These are phyloP conservation scores for Oncopeltus fasciatus DNA, from an alignment of 1,140 invertebrate species.

Conservation along the genomic window DNA sequence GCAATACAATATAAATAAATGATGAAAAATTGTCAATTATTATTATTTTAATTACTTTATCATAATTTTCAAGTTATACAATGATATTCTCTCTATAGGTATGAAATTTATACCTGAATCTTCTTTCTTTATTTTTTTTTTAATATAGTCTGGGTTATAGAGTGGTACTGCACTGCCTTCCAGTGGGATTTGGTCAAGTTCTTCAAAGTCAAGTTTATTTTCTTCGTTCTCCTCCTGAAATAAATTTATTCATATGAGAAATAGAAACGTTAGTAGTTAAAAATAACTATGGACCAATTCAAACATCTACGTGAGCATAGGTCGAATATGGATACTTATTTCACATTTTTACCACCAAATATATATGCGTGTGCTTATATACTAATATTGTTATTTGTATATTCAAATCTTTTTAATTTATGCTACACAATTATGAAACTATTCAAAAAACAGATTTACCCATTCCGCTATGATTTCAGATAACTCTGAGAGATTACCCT, in stretches of 20 bases:
- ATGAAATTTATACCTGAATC: too few relatives aligned
- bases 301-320: neutral
- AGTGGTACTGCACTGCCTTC: constrained; percentile 7
- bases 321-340: neutral
- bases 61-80: too few relatives aligned
- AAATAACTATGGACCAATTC: neutral
- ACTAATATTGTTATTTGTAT: neutral
- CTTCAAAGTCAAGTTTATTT: neutral
- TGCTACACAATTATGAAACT: too few relatives aligned
- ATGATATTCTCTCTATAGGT: too few relatives aligned
- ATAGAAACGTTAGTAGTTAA: neutral
- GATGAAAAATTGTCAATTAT: too few relatives aligned
- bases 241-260: neutral
- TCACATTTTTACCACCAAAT: neutral
- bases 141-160: neutral
- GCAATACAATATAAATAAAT: too few relatives aligned
- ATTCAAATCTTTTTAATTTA: too few relatives aligned
- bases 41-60: too few relatives aligned
- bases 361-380: neutral
- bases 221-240: neutral
- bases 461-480: too few relatives aligned
- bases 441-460: too few relatives aligned
- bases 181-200: constrained; percentile 8
- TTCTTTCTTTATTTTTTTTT: neutral
- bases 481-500: too few relatives aligned